Evolutionary conservation across 1,140 invertebrate genomes (phyloP).

Genomic region (Drosophila novamexicana): DNA sequence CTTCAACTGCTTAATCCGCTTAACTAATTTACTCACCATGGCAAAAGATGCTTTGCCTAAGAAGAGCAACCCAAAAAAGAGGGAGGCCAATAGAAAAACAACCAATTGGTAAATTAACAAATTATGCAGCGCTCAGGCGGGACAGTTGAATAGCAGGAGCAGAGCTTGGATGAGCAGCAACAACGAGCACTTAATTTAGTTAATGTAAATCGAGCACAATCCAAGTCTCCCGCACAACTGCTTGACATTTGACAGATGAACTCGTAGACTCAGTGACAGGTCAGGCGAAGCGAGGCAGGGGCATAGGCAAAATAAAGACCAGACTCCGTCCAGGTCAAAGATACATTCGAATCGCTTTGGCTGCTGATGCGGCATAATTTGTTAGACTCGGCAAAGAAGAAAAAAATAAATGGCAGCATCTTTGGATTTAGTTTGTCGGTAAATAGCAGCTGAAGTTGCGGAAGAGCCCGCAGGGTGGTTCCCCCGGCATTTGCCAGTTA

Average conservation of each 20-base stretch:
- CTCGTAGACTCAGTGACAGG: conserved; percentile 38
- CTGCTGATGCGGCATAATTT: conserved; percentile 73
- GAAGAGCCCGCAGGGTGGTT: conserved; percentile 8
- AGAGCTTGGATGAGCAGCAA: conserved; percentile 10
- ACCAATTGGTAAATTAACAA: conserved; percentile 80
- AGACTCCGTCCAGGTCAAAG: conserved; percentile 37
- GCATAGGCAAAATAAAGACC: neutral
- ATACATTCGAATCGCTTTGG: conserved; percentile 63
- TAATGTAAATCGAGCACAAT: conserved; percentile 65
- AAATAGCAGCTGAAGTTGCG: conserved; percentile 44
- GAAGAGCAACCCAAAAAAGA: conserved; percentile 8
- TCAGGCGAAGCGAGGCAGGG: neutral
- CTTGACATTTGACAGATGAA: conserved; percentile 82
- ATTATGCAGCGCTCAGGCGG: conserved; percentile 70
- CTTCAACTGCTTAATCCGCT: conserved; percentile 54
- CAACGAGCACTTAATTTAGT: conserved; percentile 76
- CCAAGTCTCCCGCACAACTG: conserved; percentile 9
- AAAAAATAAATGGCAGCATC: conserved; percentile 33
- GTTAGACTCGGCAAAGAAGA: conserved; percentile 42
- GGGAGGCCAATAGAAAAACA: conserved; percentile 8
- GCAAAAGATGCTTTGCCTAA: conserved; percentile 51
- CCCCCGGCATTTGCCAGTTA: conserved; percentile 24
- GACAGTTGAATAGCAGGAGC: neutral
- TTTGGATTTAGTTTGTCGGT: conserved; percentile 49
- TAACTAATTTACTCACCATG: conserved; percentile 76